Percentiles rank a stretch among this genome's conserved stretches.
phyloP scores from a whole-genome alignment of 2,113 vertebrate species.

The Hippolais icterina region DNA sequence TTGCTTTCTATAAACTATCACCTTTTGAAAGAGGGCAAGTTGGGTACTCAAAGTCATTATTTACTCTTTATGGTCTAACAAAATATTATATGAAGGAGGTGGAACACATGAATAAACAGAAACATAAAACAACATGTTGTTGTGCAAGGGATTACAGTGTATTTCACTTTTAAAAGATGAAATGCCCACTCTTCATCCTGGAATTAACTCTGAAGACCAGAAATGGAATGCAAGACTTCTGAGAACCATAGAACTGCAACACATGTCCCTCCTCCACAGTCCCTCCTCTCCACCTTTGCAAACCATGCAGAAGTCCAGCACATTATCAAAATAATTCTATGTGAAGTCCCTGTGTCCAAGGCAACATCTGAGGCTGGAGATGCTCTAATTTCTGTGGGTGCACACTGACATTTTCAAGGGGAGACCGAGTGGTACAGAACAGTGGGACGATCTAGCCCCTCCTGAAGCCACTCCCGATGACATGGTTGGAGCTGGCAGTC shows the following conservation, averaged over 20 bases:
- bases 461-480: background rate
- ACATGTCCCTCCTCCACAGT: background rate
- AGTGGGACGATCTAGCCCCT: background rate
- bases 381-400: background rate
- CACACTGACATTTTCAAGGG: background rate
- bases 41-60: background rate
- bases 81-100: background rate
- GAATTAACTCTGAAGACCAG: background rate
- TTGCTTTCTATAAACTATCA: background rate
- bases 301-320: background rate
- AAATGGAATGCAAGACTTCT: background rate
- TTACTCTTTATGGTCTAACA: background rate
- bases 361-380: background rate
- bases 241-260: background rate
- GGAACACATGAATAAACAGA: background rate
- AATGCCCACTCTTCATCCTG: background rate
- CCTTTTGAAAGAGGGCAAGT: background rate
- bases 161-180: background rate
- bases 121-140: background rate
- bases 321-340: background rate
- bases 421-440: background rate
- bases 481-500: background rate
- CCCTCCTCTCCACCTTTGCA: background rate
- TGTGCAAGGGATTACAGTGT: background rate
- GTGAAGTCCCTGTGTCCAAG: background rate